Percentiles rank a stretch among this genome's conserved stretches.
Conservation (phyloP, 2,797 vertebrate species). For the Malurus leucopterus region DNA sequence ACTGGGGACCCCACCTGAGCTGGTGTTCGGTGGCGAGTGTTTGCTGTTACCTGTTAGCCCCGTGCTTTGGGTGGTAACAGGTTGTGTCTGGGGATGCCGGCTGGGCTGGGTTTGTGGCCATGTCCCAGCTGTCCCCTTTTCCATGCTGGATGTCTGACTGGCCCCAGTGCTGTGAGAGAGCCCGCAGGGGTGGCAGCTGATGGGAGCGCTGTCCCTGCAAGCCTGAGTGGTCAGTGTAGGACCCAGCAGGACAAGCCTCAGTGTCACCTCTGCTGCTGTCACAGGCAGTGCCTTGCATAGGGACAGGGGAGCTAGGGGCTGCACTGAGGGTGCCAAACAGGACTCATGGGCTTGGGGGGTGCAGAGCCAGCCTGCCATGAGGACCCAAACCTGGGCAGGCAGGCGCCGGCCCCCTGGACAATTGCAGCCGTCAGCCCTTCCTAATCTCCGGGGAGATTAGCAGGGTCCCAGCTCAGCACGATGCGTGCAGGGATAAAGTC, state of each 20-base stretch:
- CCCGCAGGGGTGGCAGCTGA: background rate
- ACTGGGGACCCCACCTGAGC: background rate
- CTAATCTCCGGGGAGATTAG: slow-evolving; percentile 53
- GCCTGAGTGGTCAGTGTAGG: rapidly evolving
- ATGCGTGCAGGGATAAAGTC: background rate
- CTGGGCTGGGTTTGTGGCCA: background rate
- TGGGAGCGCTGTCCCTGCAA: rapidly evolving
- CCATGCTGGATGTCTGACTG: background rate
- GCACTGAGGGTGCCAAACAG: background rate
- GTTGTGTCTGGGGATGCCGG: background rate
- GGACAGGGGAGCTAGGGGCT: rapidly evolving
- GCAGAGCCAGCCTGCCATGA: background rate
- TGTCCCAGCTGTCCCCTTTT: background rate
- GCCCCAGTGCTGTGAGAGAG: background rate
- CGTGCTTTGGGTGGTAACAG: rapidly evolving
- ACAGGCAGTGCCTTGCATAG: background rate
- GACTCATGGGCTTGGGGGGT: background rate
- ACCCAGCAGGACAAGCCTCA: rapidly evolving
- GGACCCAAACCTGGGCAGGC: background rate
- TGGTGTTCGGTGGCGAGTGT: background rate
- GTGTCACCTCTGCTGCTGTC: background rate
- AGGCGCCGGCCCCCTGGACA: background rate
- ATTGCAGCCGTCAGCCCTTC: slow-evolving; percentile 12
- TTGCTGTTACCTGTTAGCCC: background rate
- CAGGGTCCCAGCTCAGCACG: slow-evolving; percentile 35